Conservation (phyloP, 2,888 invertebrate genomes). For the Amphipyra berbera region DNA sequence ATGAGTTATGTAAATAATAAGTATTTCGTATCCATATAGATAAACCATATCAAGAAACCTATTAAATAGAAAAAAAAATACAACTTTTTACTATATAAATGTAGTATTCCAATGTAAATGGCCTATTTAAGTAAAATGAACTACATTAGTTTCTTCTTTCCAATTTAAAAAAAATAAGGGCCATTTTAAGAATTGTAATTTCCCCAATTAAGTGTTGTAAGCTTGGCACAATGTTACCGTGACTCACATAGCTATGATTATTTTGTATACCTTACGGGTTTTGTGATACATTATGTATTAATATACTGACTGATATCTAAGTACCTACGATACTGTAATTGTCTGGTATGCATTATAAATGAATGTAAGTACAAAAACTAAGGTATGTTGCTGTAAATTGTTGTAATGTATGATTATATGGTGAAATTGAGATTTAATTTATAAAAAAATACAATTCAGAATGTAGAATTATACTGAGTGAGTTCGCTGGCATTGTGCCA, state of each 20-base stretch:
- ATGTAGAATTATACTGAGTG: conserved; percentile 39
- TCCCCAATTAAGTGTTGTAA: conserved; percentile 53
- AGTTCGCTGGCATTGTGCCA: conserved; percentile 61
- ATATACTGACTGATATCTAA: conserved; percentile 47
- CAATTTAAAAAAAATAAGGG: conserved; percentile 50
- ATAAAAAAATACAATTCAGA: conserved; percentile 34
- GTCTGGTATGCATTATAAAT: conserved; percentile 34
- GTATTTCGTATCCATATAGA: conserved; percentile 51
- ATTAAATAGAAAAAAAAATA: conserved; percentile 54
- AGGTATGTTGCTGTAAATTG: conserved; percentile 27
- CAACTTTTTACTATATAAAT: conserved; percentile 56
- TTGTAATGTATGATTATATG: conserved; percentile 15
- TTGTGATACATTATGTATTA: conserved; percentile 26
- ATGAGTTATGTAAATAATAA: conserved; percentile 57
- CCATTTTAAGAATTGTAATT: conserved; percentile 52
- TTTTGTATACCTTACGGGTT: conserved; percentile 33
- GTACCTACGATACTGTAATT: background rate
- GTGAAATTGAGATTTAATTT: conserved; percentile 30
- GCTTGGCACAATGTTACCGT: conserved; percentile 54
- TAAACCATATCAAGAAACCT: conserved; percentile 63
- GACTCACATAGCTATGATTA: conserved; percentile 52
- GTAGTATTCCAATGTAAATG: conserved; percentile 53
- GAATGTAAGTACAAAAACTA: conserved; percentile 47
- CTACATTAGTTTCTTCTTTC: conserved; percentile 42
- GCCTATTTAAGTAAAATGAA: conserved; percentile 50